Percentiles rank a stretch among this genome's conserved stretches.
These are phyloP conservation scores for Pristionchus arcanus DNA, from an alignment of 2,888 invertebrate genomes.

Conservation along the genomic window DNA sequence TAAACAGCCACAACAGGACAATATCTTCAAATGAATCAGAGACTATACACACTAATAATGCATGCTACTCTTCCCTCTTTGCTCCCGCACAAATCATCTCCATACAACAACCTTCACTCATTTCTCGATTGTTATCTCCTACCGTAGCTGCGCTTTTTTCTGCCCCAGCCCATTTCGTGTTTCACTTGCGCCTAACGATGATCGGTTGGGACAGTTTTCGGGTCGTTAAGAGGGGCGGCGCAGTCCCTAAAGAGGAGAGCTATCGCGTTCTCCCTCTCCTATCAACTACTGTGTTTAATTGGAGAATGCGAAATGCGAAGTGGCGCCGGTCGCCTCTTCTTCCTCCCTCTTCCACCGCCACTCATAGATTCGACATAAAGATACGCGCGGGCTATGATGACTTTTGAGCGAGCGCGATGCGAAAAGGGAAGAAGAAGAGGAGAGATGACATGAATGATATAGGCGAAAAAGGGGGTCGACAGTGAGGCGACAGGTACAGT, in stretches of 20 bases:
- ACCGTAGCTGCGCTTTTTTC: background rate
- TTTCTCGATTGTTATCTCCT: slow-evolving; percentile 23
- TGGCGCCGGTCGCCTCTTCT: slow-evolving; percentile 29
- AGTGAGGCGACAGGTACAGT: background rate
- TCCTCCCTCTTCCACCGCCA: background rate
- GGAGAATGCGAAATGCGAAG: background rate
- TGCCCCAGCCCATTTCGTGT: background rate
- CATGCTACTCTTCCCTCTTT: background rate
- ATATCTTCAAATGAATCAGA: too few relatives aligned
- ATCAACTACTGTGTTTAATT: slow-evolving; percentile 21
- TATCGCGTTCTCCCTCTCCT: background rate
- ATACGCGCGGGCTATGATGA: slow-evolving; percentile 45
- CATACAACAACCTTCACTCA: background rate
- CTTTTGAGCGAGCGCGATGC: background rate
- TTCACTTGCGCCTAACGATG: slow-evolving; percentile 25
- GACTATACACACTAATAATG: background rate
- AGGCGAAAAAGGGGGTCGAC: background rate
- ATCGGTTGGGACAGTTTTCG: slow-evolving; percentile 38
- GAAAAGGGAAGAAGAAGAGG: slow-evolving; percentile 16
- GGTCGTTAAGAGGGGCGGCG: slow-evolving; percentile 10
- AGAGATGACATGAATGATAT: slow-evolving; percentile 35
- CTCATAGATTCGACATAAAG: slow-evolving; percentile 47
- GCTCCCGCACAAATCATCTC: slow-evolving; percentile 8
- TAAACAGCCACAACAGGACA: too few relatives aligned
- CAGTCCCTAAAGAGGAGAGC: background rate